These are phyloP conservation scores for Calycopis cecrops DNA, from an alignment of 1,140 invertebrate genomes.

Conservation along the genomic window DNA sequence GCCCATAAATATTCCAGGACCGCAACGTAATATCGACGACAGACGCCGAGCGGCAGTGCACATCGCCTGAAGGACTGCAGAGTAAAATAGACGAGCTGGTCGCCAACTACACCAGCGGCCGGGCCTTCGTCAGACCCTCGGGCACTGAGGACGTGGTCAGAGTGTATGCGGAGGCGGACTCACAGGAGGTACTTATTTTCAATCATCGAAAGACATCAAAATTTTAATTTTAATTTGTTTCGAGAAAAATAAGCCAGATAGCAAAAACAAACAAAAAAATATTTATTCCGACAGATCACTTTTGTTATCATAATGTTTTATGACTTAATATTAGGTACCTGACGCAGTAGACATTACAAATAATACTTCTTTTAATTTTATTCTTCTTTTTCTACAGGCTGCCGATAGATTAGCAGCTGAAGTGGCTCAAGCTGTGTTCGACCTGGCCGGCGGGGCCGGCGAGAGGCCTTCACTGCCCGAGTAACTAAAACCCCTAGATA, in stretches of 20 bases:
- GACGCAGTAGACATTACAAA: too few species aligned
- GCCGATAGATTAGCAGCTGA: conserved; percentile 84
- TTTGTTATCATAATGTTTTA: too few species aligned
- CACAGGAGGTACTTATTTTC: conserved; percentile 74
- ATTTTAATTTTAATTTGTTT: too few species aligned
- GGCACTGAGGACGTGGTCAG: conserved; percentile 98
- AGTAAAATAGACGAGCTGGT: conserved; percentile 85
- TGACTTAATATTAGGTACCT: too few species aligned
- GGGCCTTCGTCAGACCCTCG: conserved; percentile 95
- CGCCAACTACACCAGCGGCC: conserved; percentile 80
- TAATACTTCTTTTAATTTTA: not conserved
- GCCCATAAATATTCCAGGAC: too few species aligned
- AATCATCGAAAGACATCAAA: too few species aligned
- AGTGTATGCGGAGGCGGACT: conserved; percentile 96
- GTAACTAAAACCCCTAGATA: conserved; percentile 23
- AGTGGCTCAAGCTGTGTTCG: conserved; percentile 84
- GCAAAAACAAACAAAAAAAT: too few species aligned
- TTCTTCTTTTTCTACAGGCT: conserved; percentile 59
- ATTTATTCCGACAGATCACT: too few species aligned
- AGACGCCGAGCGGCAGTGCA: conserved; percentile 89
- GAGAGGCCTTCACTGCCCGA: conserved; percentile 65
- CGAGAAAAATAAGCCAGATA: too few species aligned
- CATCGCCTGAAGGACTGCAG: conserved; percentile 89
- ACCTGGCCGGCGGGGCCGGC: conserved; percentile 85
- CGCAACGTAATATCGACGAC: conserved; percentile 88